Evolutionary conservation across 2,113 vertebrate genomes (phyloP).

Genomic region (Phycodurus eques): DNA sequence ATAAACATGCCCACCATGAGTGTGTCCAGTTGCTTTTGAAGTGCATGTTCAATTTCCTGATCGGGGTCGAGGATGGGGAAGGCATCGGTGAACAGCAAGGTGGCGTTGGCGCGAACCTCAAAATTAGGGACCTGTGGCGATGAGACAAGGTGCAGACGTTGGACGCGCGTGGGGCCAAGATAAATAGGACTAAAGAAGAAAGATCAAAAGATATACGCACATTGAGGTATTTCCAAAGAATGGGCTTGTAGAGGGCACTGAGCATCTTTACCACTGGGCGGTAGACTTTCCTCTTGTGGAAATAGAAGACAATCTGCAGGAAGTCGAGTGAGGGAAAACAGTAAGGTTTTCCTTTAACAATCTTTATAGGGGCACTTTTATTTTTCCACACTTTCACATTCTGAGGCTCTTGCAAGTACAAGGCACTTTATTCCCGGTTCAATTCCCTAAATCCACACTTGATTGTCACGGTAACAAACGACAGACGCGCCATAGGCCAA

Average conservation of each 20-base stretch:
- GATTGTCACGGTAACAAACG: too few relatives aligned
- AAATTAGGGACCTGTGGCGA: conserved; percentile 80
- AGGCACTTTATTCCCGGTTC: neutral
- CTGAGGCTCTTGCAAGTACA: neutral
- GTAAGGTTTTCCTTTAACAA: too few relatives aligned
- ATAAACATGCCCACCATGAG: conserved; percentile 77
- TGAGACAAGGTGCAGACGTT: neutral
- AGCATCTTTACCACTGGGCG: conserved; percentile 89
- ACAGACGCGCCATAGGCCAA: too few relatives aligned
- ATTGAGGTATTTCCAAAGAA: conserved; percentile 89
- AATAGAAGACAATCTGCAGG: conserved; percentile 82
- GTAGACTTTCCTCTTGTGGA: conserved; percentile 84
- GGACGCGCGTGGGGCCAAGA: neutral
- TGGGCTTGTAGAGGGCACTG: conserved; percentile 83
- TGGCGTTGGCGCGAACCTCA: conserved; percentile 90
- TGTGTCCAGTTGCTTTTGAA: conserved; percentile 91
- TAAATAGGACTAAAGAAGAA: neutral
- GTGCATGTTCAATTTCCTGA: conserved; percentile 76
- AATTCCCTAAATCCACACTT: neutral
- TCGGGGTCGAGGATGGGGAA: conserved; percentile 87
- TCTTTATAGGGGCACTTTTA: too few relatives aligned
- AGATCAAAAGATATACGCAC: conserved; percentile 19
- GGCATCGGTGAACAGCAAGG: conserved; percentile 86
- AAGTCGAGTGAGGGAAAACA: neutral
- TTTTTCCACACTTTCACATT: too few relatives aligned